phyloP scores from a whole-genome alignment of 2,113 vertebrate genomes.

The Clarias magur region DNA sequence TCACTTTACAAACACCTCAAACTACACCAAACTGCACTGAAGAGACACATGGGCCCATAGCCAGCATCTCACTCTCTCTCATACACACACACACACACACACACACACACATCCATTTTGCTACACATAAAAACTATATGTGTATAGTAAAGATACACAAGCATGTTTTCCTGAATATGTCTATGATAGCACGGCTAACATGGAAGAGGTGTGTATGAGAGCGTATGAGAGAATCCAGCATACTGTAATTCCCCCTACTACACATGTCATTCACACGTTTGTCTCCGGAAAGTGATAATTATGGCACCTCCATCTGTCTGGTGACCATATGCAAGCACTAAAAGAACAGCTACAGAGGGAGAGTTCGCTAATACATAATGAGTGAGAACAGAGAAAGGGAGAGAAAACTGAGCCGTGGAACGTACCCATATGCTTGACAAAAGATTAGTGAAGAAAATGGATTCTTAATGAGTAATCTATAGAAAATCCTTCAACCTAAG shows the following conservation, averaged over 20 bases:
- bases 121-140: not conserved
- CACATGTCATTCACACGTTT: slow-evolving; percentile 38
- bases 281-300: slow-evolving; percentile 43
- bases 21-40: not conserved
- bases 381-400: not conserved
- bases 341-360: slow-evolving; percentile 32
- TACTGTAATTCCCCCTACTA: slow-evolving; percentile 10
- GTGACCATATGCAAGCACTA: slow-evolving; percentile 36
- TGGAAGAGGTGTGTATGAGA: not conserved
- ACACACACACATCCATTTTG: not conserved
- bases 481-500: slow-evolving; percentile 11
- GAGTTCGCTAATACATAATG: not conserved
- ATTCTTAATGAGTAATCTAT: slow-evolving; percentile 30
- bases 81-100: not conserved
- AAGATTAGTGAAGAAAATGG: slow-evolving; percentile 27
- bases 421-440: slow-evolving; percentile 23
- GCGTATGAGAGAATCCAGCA: not conserved
- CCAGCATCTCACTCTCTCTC: not conserved
- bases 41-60: not conserved
- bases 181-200: not conserved
- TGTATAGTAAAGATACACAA: not conserved
- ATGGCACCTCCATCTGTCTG: slow-evolving; percentile 39
- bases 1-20: not conserved
- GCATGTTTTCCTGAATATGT: slow-evolving; percentile 4
- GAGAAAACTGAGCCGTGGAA: slow-evolving; percentile 20